Evolutionary conservation across 2,888 invertebrate genomes (phyloP).

Genomic region (Notodonta ziczac): DNA sequence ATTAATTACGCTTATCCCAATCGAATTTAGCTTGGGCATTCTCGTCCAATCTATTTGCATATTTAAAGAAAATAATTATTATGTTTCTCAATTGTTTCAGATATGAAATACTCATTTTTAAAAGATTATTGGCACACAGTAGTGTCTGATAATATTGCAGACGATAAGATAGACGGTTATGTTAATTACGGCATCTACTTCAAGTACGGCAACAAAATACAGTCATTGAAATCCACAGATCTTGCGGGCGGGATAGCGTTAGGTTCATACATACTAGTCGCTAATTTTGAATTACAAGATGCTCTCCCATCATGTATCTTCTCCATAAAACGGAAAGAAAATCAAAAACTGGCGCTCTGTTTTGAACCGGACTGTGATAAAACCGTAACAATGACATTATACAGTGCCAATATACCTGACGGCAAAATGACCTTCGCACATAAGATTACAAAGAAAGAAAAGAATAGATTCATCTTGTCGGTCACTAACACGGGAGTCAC

Average conservation of each 20-base stretch:
- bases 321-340: background rate
- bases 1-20: no score
- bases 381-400: background rate
- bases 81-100: no score
- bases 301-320: background rate
- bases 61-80: no score
- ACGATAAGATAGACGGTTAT: no score
- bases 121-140: no score
- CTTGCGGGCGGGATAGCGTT: background rate
- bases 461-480: background rate
- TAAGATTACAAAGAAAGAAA: background rate
- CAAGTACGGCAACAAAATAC: background rate
- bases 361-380: background rate
- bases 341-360: background rate
- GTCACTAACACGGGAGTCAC: background rate
- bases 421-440: background rate
- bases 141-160: no score
- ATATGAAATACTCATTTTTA: no score
- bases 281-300: background rate
- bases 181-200: no score
- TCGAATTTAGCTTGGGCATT: no score
- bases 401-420: background rate
- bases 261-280: background rate
- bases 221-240: background rate
- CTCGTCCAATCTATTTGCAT: no score